These are phyloP conservation scores for Acanthurus leucopareius DNA, from an alignment of 2,797 vertebrate species.

Conservation along the genomic window DNA sequence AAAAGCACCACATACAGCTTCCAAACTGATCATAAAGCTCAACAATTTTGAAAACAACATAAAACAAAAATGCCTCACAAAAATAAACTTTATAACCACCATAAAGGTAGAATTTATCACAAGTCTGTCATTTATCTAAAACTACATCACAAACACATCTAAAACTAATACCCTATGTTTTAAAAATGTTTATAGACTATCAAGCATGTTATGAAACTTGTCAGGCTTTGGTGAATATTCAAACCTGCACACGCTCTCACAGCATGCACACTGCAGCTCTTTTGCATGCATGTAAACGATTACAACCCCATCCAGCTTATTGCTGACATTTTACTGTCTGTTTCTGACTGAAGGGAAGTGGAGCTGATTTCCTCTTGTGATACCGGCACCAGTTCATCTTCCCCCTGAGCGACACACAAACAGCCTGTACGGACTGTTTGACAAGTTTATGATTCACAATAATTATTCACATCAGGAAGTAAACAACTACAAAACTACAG, in stretches of 20 bases:
- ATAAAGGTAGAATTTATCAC: too few relatives aligned
- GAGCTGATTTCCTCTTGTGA: constrained; percentile 60
- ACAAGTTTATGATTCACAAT: background rate
- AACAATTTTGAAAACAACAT: background rate
- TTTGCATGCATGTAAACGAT: constrained; percentile 71
- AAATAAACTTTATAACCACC: too few relatives aligned
- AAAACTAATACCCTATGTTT: too few relatives aligned
- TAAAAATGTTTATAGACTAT: background rate
- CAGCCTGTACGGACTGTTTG: background rate
- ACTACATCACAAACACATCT: too few relatives aligned
- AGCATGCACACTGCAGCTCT: background rate
- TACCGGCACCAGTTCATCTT: constrained; percentile 39
- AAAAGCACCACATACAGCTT: background rate
- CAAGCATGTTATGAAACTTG: background rate
- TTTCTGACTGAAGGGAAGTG: constrained; percentile 55
- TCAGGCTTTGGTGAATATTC: constrained; percentile 27
- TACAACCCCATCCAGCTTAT: constrained; percentile 2
- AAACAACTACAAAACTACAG: background rate
- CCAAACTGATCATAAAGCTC: background rate
- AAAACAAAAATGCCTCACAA: too few relatives aligned
- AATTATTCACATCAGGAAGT: background rate
- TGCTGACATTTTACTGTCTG: constrained; percentile 37
- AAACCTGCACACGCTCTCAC: constrained; percentile 15
- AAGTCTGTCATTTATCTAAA: too few relatives aligned
- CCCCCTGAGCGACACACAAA: constrained; percentile 13